Evolutionary conservation across 2,888 invertebrate species (phyloP).

Genomic region (Linnaemya vulpina): DNA sequence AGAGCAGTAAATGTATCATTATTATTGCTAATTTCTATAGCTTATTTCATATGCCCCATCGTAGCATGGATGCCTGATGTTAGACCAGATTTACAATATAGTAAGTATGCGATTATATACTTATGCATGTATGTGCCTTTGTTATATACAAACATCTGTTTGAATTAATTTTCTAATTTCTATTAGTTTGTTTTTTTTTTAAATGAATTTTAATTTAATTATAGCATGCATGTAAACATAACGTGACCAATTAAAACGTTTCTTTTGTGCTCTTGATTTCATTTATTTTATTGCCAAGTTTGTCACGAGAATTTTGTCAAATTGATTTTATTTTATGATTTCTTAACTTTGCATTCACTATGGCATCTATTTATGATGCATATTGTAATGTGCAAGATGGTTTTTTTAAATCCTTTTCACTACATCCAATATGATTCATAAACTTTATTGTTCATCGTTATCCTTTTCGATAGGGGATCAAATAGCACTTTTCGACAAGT

Average conservation of each 20-base stretch:
- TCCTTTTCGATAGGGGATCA: too few species aligned
- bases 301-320: conserved; percentile 33
- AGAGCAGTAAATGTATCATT: conserved; percentile 59
- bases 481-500: too few species aligned
- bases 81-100: conserved; percentile 80
- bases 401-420: too few species aligned
- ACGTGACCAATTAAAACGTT: conserved; percentile 61
- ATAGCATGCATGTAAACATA: conserved; percentile 48
- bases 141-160: neutral
- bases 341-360: neutral
- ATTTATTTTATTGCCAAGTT: conserved; percentile 20
- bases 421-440: too few species aligned
- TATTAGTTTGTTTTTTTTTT: conserved; percentile 63
- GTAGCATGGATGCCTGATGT: conserved; percentile 81
- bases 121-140: neutral
- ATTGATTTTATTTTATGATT: conserved; percentile 10
- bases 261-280: conserved; percentile 26
- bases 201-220: conserved; percentile 66
- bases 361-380: neutral
- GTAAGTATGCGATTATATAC: conserved; percentile 75
- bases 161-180: conserved; percentile 57
- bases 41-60: conserved; percentile 64
- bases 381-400: too few species aligned
- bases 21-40: conserved; percentile 67
- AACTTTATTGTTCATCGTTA: too few species aligned